Evolutionary conservation across 2,113 vertebrate genomes (phyloP).

Genomic region (Noturus placidus): DNA sequence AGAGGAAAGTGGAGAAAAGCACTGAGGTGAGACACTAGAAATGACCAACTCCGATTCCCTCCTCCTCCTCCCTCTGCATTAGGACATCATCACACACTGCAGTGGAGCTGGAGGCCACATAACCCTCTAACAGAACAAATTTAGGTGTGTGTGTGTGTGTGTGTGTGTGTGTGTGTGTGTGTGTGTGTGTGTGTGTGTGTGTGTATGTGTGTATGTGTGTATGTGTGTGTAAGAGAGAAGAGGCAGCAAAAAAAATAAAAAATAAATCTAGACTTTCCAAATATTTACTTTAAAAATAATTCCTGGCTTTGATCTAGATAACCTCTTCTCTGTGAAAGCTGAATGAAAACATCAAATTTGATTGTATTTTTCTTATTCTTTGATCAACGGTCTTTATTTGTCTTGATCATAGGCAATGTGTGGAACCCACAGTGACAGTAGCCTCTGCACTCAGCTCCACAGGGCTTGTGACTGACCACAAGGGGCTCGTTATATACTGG

Average conservation of each 20-base stretch:
- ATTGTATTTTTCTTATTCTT: slow-evolving; percentile 43
- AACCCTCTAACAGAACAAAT: background rate
- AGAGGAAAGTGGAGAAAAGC: slow-evolving; percentile 73
- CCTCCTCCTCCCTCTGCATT: background rate
- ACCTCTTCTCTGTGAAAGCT: slow-evolving; percentile 23
- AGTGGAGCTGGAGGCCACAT: slow-evolving; percentile 9
- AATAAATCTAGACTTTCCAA: slow-evolving; percentile 33
- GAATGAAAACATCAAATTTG: slow-evolving; percentile 29
- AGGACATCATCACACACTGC: slow-evolving; percentile 22
- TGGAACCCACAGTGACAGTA: slow-evolving; percentile 20
- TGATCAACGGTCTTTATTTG: slow-evolving; percentile 45
- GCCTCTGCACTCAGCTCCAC: slow-evolving; percentile 11
- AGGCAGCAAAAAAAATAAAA: slow-evolving; percentile 12
- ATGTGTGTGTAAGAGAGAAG: background rate
- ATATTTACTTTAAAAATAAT: slow-evolving; percentile 35
- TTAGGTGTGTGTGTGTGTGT: background rate
- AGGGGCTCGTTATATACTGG: slow-evolving; percentile 32
- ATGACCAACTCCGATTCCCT: slow-evolving; percentile 60
- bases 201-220: background rate
- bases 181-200: background rate
- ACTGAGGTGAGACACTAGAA: slow-evolving; percentile 74
- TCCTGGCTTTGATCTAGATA: slow-evolving; percentile 45
- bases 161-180: background rate
- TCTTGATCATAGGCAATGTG: slow-evolving; percentile 32
- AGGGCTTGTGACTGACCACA: slow-evolving; percentile 28